A percentile compares a stretch with the other conserved stretches of the same genome.
phyloP scores from a whole-genome alignment of 1,140 invertebrate genomes.

The Patella vulgata region DNA sequence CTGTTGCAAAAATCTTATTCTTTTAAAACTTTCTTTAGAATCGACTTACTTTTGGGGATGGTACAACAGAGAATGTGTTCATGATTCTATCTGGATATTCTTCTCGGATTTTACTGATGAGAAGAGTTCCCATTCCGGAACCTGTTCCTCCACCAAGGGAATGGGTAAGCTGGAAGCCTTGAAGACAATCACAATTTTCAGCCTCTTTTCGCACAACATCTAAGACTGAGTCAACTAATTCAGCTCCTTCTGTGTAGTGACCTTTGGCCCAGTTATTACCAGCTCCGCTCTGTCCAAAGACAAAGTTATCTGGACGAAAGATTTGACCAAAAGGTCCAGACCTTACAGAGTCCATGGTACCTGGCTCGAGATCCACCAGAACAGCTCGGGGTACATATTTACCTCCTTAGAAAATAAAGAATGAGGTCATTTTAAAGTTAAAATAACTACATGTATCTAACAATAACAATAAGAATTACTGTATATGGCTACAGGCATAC shows the following conservation, averaged over 20 bases:
- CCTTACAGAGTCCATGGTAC: constrained; percentile 94
- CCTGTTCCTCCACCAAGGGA: constrained; percentile 74
- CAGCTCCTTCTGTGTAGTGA: constrained; percentile 94
- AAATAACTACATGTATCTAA: too few relatives aligned
- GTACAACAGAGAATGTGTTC: constrained; percentile 90
- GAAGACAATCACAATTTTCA: constrained; percentile 83
- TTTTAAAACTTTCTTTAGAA: too few relatives aligned
- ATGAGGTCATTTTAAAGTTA: too few relatives aligned
- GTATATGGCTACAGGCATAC: too few relatives aligned
- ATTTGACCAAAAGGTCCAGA: constrained; percentile 86
- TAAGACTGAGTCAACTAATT: constrained; percentile 83
- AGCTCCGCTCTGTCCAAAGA: constrained; percentile 71
- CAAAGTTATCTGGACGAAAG: constrained; percentile 82
- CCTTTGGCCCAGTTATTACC: constrained; percentile 94
- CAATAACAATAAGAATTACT: too few relatives aligned
- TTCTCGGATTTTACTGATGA: constrained; percentile 72
- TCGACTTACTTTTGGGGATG: constrained; percentile 80
- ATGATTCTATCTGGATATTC: constrained; percentile 87
- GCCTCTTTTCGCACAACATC: constrained; percentile 85
- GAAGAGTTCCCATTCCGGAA: constrained; percentile 72
- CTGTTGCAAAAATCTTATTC: too few relatives aligned
- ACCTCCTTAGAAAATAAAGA: constrained; percentile 67
- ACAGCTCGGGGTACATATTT: constrained; percentile 94
- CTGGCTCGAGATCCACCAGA: constrained; percentile 91
- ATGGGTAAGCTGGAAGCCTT: constrained; percentile 79